These are phyloP conservation scores for Cybosia mesomella DNA, from an alignment of 2,888 invertebrate genomes.

Conservation along the genomic window DNA sequence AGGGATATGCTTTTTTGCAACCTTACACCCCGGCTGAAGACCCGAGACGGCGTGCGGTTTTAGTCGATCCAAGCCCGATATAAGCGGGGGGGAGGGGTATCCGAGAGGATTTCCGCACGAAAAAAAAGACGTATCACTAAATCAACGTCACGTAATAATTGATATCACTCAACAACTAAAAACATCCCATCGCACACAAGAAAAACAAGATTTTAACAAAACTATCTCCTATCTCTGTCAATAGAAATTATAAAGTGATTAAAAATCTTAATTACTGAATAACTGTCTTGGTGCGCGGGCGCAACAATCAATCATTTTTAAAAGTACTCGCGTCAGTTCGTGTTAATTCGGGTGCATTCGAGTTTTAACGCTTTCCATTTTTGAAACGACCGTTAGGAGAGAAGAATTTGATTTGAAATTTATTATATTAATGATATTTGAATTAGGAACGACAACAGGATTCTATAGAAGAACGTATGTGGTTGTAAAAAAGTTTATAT, in stretches of 20 bases:
- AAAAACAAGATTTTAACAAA: slow-evolving; percentile 18
- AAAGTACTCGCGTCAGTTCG: slow-evolving; percentile 23
- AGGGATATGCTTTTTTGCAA: too few species aligned
- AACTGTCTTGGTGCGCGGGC: slow-evolving; percentile 28
- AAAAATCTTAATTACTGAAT: slow-evolving; percentile 37
- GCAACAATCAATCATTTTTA: slow-evolving; percentile 36
- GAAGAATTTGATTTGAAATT: slow-evolving; percentile 8
- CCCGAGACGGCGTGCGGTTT: too few species aligned
- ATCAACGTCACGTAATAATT: slow-evolving; percentile 10
- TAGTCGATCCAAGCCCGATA: too few species aligned
- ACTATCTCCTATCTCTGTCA: slow-evolving; percentile 35
- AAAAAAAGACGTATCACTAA: too few species aligned
- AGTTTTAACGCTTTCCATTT: slow-evolving; percentile 22
- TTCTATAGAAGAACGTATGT: background rate
- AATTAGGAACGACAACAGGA: slow-evolving; percentile 12
- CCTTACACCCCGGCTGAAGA: too few species aligned
- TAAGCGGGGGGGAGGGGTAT: too few species aligned
- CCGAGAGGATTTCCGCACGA: too few species aligned
- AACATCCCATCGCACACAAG: background rate
- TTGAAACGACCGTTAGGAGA: slow-evolving; percentile 18
- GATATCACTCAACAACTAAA: background rate
- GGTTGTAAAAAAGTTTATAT: background rate
- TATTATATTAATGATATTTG: slow-evolving; percentile 18
- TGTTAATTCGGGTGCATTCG: slow-evolving; percentile 22
- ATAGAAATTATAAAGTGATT: slow-evolving; percentile 40